A percentile compares a stretch with the other conserved stretches of the same genome.
Conservation (phyloP, 2,888 invertebrate genomes). For the Seladonia tumulorum region DNA sequence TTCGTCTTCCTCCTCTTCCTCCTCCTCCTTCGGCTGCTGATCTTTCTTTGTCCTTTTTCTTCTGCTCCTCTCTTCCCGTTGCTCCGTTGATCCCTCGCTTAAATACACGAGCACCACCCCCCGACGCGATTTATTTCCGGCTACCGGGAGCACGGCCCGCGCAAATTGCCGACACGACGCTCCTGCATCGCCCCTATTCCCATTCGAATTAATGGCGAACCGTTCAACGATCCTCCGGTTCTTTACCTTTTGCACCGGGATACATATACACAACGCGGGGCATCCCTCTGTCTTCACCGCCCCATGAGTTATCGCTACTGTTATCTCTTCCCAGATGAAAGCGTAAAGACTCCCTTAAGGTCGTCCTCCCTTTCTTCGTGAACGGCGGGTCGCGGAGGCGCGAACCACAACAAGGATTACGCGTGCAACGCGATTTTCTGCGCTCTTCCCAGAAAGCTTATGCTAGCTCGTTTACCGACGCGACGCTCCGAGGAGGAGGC, state of each 20-base stretch:
- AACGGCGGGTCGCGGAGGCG: background rate
- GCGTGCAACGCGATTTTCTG: no score
- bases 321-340: background rate
- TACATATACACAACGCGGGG: background rate
- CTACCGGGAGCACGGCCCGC: slow-evolving; percentile 3
- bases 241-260: background rate
- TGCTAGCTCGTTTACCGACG: background rate
- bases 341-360: background rate
- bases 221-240: background rate
- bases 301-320: background rate
- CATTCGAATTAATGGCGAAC: slow-evolving; percentile 16
- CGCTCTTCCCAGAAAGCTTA: background rate
- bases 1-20: background rate
- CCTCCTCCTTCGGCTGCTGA: background rate
- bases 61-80: slow-evolving; percentile 8
- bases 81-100: slow-evolving; percentile 1
- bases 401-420: background rate
- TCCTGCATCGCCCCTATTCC: slow-evolving; percentile 10
- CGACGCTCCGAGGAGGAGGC: background rate
- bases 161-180: slow-evolving; percentile 23
- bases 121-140: slow-evolving; percentile 42
- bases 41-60: background rate
- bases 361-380: background rate
- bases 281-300: background rate
- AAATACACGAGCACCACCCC: slow-evolving; percentile 4